A percentile compares a stretch with the other conserved stretches of the same genome.
Evolutionary conservation across 2,797 vertebrate species (phyloP).

Genomic region (Epinephelus coioides): DNA sequence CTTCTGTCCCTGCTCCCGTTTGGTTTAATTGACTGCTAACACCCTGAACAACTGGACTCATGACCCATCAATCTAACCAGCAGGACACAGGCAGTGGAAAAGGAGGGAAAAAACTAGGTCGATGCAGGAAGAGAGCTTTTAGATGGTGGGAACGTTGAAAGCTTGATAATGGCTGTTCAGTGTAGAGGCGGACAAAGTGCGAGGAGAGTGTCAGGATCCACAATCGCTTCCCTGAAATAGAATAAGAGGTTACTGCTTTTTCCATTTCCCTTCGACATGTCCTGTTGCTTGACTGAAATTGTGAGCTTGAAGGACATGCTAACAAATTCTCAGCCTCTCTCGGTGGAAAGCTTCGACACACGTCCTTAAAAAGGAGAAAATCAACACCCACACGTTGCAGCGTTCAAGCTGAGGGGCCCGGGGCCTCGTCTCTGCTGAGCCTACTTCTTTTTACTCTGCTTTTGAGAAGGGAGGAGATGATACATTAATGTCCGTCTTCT

Average conservation of each 20-base stretch:
- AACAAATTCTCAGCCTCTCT: constrained; percentile 13
- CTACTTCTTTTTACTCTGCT: background rate
- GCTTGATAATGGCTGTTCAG: constrained; percentile 23
- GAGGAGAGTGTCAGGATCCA: constrained; percentile 6
- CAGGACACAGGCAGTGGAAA: background rate
- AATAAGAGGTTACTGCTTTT: constrained; percentile 4
- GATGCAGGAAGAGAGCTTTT: constrained; percentile 4
- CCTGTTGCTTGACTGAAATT: background rate
- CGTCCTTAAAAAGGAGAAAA: background rate
- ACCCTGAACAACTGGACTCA: constrained; percentile 33
- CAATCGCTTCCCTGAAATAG: background rate
- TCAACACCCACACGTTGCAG: background rate
- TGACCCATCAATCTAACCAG: constrained; percentile 29
- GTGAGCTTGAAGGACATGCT: constrained; percentile 7
- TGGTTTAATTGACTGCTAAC: constrained; percentile 35
- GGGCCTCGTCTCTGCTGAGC: constrained; percentile 16
- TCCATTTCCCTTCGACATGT: background rate
- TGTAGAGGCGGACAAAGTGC: constrained; percentile 34
- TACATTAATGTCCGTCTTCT: constrained; percentile 8
- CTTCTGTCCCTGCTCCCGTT: constrained; percentile 14
- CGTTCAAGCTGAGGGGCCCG: background rate
- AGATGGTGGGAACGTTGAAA: constrained; percentile 16
- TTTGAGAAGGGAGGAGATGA: background rate
- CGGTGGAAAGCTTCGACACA: background rate
- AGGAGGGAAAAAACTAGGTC: constrained; percentile 8